Base-by-base conservation (phyloP, 2,113 vertebrate species). In the Mesocricetus auratus region DNA sequence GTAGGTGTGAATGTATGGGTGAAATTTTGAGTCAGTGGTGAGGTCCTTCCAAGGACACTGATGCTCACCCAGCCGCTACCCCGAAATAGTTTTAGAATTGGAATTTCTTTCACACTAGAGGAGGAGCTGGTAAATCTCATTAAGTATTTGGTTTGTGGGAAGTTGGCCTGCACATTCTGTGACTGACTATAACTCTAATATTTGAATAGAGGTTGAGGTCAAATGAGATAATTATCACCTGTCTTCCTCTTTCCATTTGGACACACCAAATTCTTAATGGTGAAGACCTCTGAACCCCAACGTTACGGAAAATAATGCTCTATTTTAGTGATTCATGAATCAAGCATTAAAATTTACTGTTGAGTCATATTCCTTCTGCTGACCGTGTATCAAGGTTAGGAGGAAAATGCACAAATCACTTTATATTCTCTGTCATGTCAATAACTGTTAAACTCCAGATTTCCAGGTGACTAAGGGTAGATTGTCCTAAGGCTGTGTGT, bases 1-100 rank as follows among this genome's bases (percentile, higher is more conserved):
- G 64, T 82, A 50, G 75, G 79, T 92, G 89, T 26, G 22, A 89
- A 50, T 97, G 58, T 94, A 50, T 90, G 93, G 50, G 79, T 53
- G 60, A 96, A 95, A 94, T 0, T 0, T 58, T 94, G n/a, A 95
- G 42, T 71, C 93, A 64, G 58, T 89, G 58, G 68, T 95, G 56
- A 83, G 88, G 24, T 12, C 79, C 69, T 88, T 97, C 64, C 11
- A 91, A 50, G 31, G 17, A 64, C 0, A n/a, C 91, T 33, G 89
- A 85, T 56, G 33, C 64, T 77, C 45, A 10, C 36, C 89, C 5
- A 86, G 33, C 29, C 83, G 0, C 47, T 31, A 33, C 73, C 31
- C 94, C 96, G 95, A 94, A 74, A 22, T 66, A 62, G 56, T 96
- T 96, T 97, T 81, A 95, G 66, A 50, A 6, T 95, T 97, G 17